Evolutionary conservation across 2,888 invertebrate species (phyloP).

Genomic region (Ornithoptera alexandrae): DNA sequence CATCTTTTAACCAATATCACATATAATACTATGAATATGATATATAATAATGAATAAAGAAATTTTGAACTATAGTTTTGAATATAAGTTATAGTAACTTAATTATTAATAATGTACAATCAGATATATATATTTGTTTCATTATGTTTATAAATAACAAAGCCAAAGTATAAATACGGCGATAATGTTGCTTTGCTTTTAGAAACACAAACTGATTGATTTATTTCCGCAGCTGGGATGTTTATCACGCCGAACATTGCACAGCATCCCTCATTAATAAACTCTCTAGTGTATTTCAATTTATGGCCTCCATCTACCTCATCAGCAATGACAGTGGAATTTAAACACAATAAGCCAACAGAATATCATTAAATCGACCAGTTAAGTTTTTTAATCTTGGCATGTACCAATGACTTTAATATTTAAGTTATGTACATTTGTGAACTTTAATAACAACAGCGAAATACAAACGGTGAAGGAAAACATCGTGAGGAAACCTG

Average conservation of each 20-base stretch:
- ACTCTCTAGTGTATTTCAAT: not conserved
- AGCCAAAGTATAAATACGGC: not conserved
- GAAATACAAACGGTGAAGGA: too few species aligned
- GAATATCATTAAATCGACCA: not conserved
- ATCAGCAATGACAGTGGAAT: not conserved
- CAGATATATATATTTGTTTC: not conserved
- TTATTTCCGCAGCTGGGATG: not conserved
- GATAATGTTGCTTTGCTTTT: not conserved
- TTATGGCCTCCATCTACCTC: not conserved
- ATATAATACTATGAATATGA: too few species aligned
- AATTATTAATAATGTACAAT: too few species aligned
- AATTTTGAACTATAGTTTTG: too few species aligned
- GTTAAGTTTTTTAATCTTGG: too few species aligned
- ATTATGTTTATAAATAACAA: not conserved
- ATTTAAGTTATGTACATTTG: too few species aligned
- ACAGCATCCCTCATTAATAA: conserved; percentile 1
- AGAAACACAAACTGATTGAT: conserved; percentile 1
- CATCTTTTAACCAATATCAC: too few species aligned
- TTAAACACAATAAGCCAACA: not conserved
- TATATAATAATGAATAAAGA: too few species aligned
- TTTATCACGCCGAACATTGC: not conserved
- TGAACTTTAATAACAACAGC: too few species aligned
- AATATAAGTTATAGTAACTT: too few species aligned
- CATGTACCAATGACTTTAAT: too few species aligned
- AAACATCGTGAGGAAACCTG: too few species aligned